Base-by-base conservation (phyloP, 2,888 invertebrate species). In the Calameuta idolon region DNA sequence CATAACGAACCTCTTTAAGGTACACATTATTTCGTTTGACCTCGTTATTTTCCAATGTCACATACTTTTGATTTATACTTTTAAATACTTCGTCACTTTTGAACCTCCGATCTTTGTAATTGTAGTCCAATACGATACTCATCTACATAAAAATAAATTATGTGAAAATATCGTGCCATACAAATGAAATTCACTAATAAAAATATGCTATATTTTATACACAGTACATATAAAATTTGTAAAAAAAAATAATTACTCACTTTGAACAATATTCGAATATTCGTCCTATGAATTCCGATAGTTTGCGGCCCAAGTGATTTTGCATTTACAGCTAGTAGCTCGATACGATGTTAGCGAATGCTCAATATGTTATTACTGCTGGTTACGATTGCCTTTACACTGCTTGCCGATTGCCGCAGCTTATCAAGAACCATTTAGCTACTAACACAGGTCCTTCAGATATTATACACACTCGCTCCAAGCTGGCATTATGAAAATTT, bases 11-110 rank as follows among this genome's bases (percentile, higher is more conserved):
- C 79, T 68, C 9, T 1, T 68, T 5, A 33, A 90, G 79, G 40
- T 83, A 75, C 0, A 30, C 12, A 75, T 88, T 90, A 75, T 80
- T 83, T 4, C 11, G 74, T 35, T 78, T 85, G 11, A 81, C 77
- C 11, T 88, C 83, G 0, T 77, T 5, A 9, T 83, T 75, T 69
- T 85, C 75, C 15, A 90, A 78, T 31, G 83, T 80, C 73, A 90
- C 84, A 74, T 84, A 87, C 34, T 12, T 33, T n/a, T 75, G 85
- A 71, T 81, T 87, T 73, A 89, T 82, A 23, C 34, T 31, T 33
- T 83, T 81, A n/a, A 85, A 83, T 68, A 82, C 55, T 1, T 12
- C 77, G 79, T 87, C 89, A 33, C 74, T 12, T 1, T 74, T 37
- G 76, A 69, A 74, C 11, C 30, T 34, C 34, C 9, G 2, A 55